Evolutionary conservation across 1,140 invertebrate genomes (phyloP).

Genomic region (Parapsyche elsis): DNA sequence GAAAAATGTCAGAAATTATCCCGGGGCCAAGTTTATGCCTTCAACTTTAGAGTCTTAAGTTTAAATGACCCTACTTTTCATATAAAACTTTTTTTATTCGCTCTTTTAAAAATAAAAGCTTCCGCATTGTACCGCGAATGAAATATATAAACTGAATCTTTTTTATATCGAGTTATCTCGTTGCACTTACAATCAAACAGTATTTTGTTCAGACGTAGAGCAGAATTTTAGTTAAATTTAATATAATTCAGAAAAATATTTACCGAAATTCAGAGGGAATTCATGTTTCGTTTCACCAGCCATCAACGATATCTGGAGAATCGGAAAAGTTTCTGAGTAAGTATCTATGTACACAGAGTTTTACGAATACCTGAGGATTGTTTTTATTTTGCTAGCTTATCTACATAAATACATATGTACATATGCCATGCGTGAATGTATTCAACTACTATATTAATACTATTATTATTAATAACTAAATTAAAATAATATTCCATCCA

Average conservation of each 20-base stretch:
- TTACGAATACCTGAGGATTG: background rate
- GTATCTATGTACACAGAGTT: background rate
- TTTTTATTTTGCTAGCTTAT: background rate
- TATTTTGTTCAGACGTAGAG: no score
- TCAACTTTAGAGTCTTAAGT: constrained; percentile 34
- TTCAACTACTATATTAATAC: no score
- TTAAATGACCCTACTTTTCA: constrained; percentile 40
- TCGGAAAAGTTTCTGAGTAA: background rate
- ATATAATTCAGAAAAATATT: background rate
- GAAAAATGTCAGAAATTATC: constrained; percentile 38
- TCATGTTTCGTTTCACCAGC: background rate
- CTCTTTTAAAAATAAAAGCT: constrained; percentile 26
- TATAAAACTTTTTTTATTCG: constrained; percentile 36
- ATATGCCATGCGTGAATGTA: no score
- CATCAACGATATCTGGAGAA: background rate
- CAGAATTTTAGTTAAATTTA: background rate
- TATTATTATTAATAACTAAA: no score
- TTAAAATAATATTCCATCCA: no score
- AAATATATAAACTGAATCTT: background rate
- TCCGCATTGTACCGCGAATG: background rate
- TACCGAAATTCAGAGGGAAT: background rate
- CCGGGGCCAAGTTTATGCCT: constrained; percentile 32
- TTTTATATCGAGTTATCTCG: no score
- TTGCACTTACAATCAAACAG: no score
- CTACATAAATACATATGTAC: no score